Evolutionary conservation across 2,888 invertebrate species (phyloP).

Genomic region (Tipula confusa): DNA sequence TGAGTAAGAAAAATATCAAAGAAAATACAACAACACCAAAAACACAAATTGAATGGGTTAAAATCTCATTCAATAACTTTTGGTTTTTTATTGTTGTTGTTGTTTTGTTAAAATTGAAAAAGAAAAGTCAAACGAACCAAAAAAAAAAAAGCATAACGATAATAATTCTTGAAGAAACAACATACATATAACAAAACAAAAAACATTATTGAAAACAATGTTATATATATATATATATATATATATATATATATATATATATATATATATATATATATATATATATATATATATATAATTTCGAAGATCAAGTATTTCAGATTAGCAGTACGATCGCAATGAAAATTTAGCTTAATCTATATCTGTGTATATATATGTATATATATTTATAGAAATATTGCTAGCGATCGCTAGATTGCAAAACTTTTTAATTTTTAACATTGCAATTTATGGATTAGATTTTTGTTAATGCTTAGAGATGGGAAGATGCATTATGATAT

Average conservation of each 20-base stretch:
- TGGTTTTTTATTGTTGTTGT: constrained; percentile 3
- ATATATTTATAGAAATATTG: no score
- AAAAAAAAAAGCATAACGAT: no score
- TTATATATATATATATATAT: not conserved
- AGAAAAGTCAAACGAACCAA: constrained; percentile 4
- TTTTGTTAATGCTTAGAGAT: not conserved
- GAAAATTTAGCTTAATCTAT: not conserved
- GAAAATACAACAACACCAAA: not conserved
- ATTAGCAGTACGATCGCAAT: constrained; percentile 9
- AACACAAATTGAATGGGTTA: constrained; percentile 6
- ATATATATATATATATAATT: not conserved
- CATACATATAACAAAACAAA: not conserved
- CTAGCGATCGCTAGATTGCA: not conserved
- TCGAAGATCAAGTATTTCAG: not conserved
- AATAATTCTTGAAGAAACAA: constrained; percentile 5
- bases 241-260: not conserved
- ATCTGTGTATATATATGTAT: not conserved
- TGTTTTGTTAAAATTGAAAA: not conserved
- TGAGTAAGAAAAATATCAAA: constrained; percentile 5
- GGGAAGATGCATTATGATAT: not conserved
- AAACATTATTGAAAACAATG: constrained; percentile 13
- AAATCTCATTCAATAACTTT: constrained; percentile 25
- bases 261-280: not conserved
- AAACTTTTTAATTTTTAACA: not conserved
- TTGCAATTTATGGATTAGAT: not conserved